Evolutionary conservation across 2,797 vertebrate species (phyloP), one percentile per base, ranked within the genome.

Genomic region (Aulostomus chinensis): DNA sequence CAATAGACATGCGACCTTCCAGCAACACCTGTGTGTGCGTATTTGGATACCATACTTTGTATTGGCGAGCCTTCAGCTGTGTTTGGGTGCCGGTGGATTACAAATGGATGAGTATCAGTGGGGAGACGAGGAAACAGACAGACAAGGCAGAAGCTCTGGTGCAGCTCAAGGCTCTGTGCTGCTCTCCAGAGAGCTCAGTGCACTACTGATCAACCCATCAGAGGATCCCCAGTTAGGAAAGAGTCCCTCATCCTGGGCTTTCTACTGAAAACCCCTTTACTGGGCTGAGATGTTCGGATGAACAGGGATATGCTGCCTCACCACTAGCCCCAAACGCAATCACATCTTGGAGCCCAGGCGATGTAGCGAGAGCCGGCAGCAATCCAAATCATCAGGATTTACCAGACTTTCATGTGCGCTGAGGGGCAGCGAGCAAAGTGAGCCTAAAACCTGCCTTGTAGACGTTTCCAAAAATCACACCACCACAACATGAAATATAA

Each of bases 1-100:
- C n/a, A n/a, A n/a, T n/a, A n/a, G n/a, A n/a, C n/a, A n/a, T n/a
- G n/a, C n/a, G n/a, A n/a, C n/a, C n/a, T n/a, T n/a, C n/a, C n/a
- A n/a, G n/a, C n/a, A n/a, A n/a, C n/a, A n/a, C n/a, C n/a, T 29
- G 15, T 10, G 10, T 26, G 39, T 42, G 25, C 15, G 5, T n/a
- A 9, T 42, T 24, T 42, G 7, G 12, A 7, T 25, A 25, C 6
- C 24, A 25, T 9, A 25, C 24, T 9, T 9, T 25, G 24, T 25
- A 5, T 25, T n/a, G n/a, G n/a, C 10, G 8, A 39, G 53, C 58
- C 48, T 55, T 63, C 38, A 76, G 42, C 49, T 57, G 30, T 74
- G 64, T 78, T 63, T 54, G 31, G 66, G 65, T 62, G 66, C 20
- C 9, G 50, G 42, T 79, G 58, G 59, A 73, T 84, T 68, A 74